These are phyloP conservation scores for Drusus annulatus DNA, from an alignment of 1,140 invertebrate genomes.

Conservation along the genomic window DNA sequence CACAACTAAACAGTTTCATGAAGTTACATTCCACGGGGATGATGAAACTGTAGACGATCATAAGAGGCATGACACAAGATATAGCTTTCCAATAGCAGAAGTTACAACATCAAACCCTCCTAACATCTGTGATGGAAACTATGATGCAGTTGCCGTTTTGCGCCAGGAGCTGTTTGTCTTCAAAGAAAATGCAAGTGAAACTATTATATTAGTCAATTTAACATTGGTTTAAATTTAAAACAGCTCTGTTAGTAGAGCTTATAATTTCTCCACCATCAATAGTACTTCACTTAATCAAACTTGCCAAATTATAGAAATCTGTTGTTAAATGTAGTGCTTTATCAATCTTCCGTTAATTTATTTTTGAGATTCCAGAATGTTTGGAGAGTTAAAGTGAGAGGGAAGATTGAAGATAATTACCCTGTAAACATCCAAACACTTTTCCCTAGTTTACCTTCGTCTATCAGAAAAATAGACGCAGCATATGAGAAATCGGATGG, in stretches of 20 bases:
- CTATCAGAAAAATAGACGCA: constrained; percentile 79
- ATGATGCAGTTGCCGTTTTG: constrained; percentile 80
- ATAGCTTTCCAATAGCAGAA: constrained; percentile 53
- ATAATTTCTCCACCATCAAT: too few relatives aligned
- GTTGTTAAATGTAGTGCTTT: too few relatives aligned
- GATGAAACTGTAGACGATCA: constrained; percentile 68
- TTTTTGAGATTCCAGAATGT: constrained; percentile 69
- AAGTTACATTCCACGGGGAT: constrained; percentile 65
- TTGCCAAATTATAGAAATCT: too few relatives aligned
- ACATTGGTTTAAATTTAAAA: too few relatives aligned
- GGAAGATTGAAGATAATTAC: constrained; percentile 73
- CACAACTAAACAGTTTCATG: neutral
- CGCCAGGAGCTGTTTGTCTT: constrained; percentile 82
- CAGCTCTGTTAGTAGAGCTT: too few relatives aligned
- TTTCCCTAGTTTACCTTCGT: constrained; percentile 75
- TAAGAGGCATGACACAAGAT: constrained; percentile 62
- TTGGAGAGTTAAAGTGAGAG: constrained; percentile 74
- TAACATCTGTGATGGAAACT: constrained; percentile 76
- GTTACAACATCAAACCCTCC: constrained; percentile 61
- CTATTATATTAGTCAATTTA: neutral
- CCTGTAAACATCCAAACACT: constrained; percentile 74
- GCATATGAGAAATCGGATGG: constrained; percentile 82
- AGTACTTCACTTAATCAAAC: too few relatives aligned
- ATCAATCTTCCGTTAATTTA: neutral
- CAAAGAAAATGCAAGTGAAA: constrained; percentile 75